Base-by-base conservation (phyloP, 2,113 vertebrate genomes). In the Tinamus guttatus region DNA sequence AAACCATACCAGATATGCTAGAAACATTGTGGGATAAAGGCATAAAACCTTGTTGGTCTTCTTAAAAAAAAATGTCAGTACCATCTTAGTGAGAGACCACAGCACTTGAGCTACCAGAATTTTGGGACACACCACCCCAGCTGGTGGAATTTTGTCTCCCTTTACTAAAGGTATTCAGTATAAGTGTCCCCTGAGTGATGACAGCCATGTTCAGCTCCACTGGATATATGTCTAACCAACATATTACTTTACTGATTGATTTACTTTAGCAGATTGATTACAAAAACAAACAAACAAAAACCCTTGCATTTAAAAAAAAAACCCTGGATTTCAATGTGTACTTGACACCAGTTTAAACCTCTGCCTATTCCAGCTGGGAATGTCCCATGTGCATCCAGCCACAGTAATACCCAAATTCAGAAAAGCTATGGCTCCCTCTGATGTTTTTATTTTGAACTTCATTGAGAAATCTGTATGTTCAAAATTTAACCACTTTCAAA, bases 311-410 rank as follows among this genome's bases (percentile, higher is more conserved):
- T n/a, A n/a, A n/a, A n/a, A n/a, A n/a, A n/a, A n/a, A n/a, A n/a
- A n/a, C n/a, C n/a, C n/a, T 73, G 60, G 3, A 20, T 45, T 19
- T 41, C 5, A 81, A 3, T 0, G 0, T 27, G 2, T 34, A 5
- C 5, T 56, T 64, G 27, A n/a, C 41, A 9, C 17, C 8, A 0
- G 0, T 8, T 51, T 85, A 36, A 77, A 68, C 11, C 5, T 32
- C 6, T 14, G 2, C 6, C 16, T 41, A 11, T 22, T 83, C 30
- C 15, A 49, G 6, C 8, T 14, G 13, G 11, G 16, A 67, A 38
- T 4, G n/a, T 3, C 49, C 11, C 0, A 0, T 41, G 5, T 30
- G 6, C 0, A 2, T 41, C 24, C 34, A 70, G 17, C 11, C 68
- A 38, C 36, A 51, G 14, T 13, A 41, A 67, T 11, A 75, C 0